phyloP scores from a whole-genome alignment of 2,888 invertebrate species.

The Drosophila peninsularis region DNA sequence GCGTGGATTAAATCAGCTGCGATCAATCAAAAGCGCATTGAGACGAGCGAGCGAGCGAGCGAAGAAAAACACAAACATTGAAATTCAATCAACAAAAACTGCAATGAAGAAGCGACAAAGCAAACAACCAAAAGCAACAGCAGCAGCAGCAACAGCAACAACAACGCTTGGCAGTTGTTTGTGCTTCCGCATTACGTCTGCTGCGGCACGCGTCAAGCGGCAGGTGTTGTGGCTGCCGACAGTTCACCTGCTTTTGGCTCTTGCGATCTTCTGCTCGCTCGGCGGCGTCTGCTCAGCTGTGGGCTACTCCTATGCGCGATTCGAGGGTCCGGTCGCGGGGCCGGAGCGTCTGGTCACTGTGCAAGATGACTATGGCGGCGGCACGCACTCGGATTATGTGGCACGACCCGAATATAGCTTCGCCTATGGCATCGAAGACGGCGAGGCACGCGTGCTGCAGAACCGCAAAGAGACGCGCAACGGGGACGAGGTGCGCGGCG shows the following conservation, averaged over 20 bases:
- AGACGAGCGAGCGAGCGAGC: neutral
- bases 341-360: constrained; percentile 83
- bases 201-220: constrained; percentile 51
- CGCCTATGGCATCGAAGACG: constrained; percentile 91
- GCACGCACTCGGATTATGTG: constrained; percentile 88
- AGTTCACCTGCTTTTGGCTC: constrained; percentile 34
- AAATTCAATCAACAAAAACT: constrained; percentile 37
- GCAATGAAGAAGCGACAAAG: constrained; percentile 64
- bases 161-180: constrained; percentile 46
- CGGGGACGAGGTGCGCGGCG: constrained; percentile 90
- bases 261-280: constrained; percentile 50
- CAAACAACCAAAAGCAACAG: constrained; percentile 10
- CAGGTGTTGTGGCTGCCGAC: constrained; percentile 28
- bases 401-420: constrained; percentile 91
- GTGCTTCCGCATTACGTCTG: constrained; percentile 69
- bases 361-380: constrained; percentile 77
- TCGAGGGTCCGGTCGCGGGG: constrained; percentile 91
- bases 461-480: constrained; percentile 90
- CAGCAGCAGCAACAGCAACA: constrained; percentile 15
- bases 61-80: no score
- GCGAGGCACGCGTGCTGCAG: constrained; percentile 89
- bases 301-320: constrained; percentile 89
- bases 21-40: constrained; percentile 6
- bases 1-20: constrained; percentile 39
- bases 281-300: constrained; percentile 74